Evolutionary conservation across 1,140 invertebrate genomes (phyloP).

Genomic region (Olivierus martensii): DNA sequence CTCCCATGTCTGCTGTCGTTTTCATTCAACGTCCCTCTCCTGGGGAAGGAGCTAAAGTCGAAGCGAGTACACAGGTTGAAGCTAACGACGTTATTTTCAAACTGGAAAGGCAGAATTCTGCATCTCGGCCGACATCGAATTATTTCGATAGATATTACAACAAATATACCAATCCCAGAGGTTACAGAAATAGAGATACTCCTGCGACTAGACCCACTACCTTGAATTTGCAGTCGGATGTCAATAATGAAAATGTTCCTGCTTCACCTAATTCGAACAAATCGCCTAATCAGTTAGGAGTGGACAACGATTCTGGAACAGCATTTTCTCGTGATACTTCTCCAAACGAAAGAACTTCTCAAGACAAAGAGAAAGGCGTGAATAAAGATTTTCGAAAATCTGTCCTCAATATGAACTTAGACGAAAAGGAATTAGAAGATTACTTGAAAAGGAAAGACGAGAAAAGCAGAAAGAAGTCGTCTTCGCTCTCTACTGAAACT

Average conservation of each 20-base stretch:
- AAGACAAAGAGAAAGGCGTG: no score
- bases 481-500: no score
- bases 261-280: background rate
- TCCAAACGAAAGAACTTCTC: slow-evolving; percentile 34
- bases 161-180: background rate
- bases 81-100: no score
- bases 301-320: slow-evolving; percentile 6
- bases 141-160: slow-evolving; percentile 13
- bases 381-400: slow-evolving; percentile 55
- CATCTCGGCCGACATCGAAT: slow-evolving; percentile 6
- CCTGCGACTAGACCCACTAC: background rate
- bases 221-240: background rate
- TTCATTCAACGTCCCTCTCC: no score
- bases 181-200: background rate
- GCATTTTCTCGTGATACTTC: slow-evolving; percentile 13
- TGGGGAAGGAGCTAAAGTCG: no score
- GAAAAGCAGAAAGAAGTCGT: no score
- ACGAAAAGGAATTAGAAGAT: slow-evolving; percentile 11
- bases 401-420: slow-evolving; percentile 44
- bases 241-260: background rate
- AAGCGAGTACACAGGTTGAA: no score
- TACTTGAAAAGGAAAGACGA: no score
- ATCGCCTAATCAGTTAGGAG: background rate
- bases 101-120: no score
- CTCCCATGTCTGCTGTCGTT: no score